phyloP scores from a whole-genome alignment of 2,797 vertebrate genomes.

The Alosa sapidissima region DNA sequence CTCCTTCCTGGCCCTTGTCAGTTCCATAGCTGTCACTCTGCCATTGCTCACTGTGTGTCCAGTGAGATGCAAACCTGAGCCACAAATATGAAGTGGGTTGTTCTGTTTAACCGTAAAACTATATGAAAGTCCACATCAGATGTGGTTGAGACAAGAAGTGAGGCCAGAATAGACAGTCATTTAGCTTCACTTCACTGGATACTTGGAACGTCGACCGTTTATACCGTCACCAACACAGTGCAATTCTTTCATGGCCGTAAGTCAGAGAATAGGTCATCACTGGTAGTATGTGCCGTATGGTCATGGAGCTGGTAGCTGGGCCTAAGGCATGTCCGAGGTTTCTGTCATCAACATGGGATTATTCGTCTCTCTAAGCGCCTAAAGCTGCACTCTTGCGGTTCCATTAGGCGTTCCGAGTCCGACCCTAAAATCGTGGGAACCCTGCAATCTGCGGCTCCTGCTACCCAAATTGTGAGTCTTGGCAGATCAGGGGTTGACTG shows the following conservation, averaged over 20 bases:
- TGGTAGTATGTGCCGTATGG: neutral
- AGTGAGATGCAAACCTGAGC: neutral
- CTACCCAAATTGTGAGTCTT: slow-evolving; percentile 35
- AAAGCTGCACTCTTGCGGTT: slow-evolving; percentile 28
- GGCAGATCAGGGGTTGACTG: slow-evolving; percentile 22
- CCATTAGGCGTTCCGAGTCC: slow-evolving; percentile 4
- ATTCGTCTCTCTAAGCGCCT: slow-evolving; percentile 22
- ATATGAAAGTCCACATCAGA: neutral
- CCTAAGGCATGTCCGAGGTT: neutral
- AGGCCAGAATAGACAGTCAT: neutral
- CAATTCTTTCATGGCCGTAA: neutral
- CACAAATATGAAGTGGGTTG: neutral
- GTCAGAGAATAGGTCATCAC: no score
- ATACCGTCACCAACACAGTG: neutral
- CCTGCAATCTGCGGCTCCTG: slow-evolving; percentile 20
- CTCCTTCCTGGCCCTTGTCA: neutral
- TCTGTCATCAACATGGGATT: slow-evolving; percentile 19
- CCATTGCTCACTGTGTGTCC: neutral
- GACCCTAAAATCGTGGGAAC: slow-evolving; percentile 21
- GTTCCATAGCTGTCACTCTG: neutral
- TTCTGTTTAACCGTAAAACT: neutral
- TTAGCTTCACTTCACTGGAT: neutral
- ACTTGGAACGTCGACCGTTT: neutral
- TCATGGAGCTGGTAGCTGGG: neutral
- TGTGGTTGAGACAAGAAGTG: neutral